These are phyloP conservation scores for Acanthosoma haemorrhoidale DNA, from an alignment of 2,888 invertebrate species.

Conservation along the genomic window DNA sequence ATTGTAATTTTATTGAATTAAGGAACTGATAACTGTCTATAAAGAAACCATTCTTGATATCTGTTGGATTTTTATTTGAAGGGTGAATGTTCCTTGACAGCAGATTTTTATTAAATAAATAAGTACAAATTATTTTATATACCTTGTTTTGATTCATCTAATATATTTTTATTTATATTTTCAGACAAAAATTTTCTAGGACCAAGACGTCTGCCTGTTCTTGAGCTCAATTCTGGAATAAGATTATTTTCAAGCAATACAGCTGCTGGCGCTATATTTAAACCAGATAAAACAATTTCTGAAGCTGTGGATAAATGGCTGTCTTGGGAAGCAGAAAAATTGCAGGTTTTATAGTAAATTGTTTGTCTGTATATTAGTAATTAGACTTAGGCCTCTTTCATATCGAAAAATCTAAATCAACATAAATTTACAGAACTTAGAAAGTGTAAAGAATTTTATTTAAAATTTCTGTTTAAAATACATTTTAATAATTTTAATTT, in stretches of 20 bases:
- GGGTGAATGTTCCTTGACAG: too few species aligned
- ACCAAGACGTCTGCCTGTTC: slow-evolving; percentile 59
- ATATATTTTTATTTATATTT: background rate
- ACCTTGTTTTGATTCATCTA: background rate
- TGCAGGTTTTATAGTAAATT: slow-evolving; percentile 46
- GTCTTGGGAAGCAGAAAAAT: slow-evolving; percentile 48
- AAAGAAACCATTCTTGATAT: too few species aligned
- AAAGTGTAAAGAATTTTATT: too few species aligned
- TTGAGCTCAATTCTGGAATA: slow-evolving; percentile 57
- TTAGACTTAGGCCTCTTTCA: too few species aligned
- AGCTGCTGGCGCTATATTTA: slow-evolving; percentile 60
- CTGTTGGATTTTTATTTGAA: too few species aligned
- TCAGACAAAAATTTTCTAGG: slow-evolving; percentile 33
- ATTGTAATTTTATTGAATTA: too few species aligned
- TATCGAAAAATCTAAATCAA: too few species aligned
- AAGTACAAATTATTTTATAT: background rate
- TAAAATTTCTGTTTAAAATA: too few species aligned
- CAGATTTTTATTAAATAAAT: background rate
- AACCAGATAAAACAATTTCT: slow-evolving; percentile 46
- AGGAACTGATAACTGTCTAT: too few species aligned
- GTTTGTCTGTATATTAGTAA: background rate
- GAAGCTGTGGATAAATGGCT: slow-evolving; percentile 47
- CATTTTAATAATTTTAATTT: too few species aligned
- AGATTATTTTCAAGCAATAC: slow-evolving; percentile 68
- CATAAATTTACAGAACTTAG: too few species aligned